Percentiles rank a stretch among this genome's conserved stretches.
These are phyloP conservation scores for Centropristis striata DNA, from an alignment of 2,113 vertebrate genomes.

Conservation along the genomic window DNA sequence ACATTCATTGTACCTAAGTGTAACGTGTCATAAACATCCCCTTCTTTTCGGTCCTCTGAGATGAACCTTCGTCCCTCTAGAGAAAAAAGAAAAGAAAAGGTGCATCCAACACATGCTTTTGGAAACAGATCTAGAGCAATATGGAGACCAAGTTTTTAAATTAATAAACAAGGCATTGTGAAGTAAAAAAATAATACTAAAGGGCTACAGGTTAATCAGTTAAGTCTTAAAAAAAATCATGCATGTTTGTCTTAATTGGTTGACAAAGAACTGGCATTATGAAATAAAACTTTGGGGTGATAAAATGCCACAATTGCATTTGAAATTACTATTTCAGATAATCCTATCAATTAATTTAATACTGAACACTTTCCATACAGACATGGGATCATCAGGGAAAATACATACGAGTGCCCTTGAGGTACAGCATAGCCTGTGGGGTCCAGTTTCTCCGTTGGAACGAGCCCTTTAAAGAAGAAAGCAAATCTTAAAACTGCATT, in stretches of 20 bases:
- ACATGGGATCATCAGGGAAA: not conserved
- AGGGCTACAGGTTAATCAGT: too few species aligned
- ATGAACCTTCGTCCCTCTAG: slow-evolving; percentile 94
- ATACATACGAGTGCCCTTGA: slow-evolving; percentile 96
- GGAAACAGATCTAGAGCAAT: not conserved
- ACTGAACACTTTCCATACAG: not conserved
- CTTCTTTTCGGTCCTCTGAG: slow-evolving; percentile 90
- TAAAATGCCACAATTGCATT: not conserved
- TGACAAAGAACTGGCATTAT: not conserved
- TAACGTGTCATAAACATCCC: slow-evolving; percentile 85
- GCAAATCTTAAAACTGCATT: not conserved
- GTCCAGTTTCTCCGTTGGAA: slow-evolving; percentile 96
- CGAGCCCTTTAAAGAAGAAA: slow-evolving; percentile 78
- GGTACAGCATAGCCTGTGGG: slow-evolving; percentile 96
- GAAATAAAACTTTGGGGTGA: not conserved
- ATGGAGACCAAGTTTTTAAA: not conserved
- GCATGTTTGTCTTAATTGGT: too few species aligned
- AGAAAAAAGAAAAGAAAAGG: slow-evolving; percentile 28
- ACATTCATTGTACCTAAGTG: slow-evolving; percentile 85
- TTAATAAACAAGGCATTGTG: not conserved
- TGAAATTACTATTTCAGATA: not conserved
- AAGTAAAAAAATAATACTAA: too few species aligned
- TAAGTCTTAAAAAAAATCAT: too few species aligned
- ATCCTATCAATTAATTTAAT: not conserved
- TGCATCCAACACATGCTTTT: not conserved